Conservation (phyloP, 2,113 vertebrate species). For the Etia nguti region DNA sequence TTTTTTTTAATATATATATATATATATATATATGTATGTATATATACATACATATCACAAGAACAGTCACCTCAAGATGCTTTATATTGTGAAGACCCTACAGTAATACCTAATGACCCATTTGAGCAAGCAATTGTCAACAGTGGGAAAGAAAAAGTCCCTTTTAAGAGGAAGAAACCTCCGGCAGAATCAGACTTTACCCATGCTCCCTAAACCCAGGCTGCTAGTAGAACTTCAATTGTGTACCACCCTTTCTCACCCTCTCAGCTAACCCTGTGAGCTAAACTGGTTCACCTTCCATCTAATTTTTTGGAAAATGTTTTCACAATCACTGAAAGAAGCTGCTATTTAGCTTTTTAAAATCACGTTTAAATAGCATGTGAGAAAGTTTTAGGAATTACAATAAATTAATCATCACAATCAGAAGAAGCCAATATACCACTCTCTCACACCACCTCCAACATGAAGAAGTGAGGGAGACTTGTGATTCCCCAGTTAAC, state of each 20-base stretch:
- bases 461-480: not conserved
- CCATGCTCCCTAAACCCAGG: not conserved
- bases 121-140: not conserved
- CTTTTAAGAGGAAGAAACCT: not conserved
- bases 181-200: not conserved
- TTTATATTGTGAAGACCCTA: not conserved
- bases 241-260: not conserved
- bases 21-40: too few relatives aligned
- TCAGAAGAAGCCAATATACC: not conserved
- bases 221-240: accelerated
- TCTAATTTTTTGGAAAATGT: not conserved
- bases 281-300: not conserved
- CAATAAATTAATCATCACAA: not conserved
- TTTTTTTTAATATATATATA: too few relatives aligned
- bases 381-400: not conserved
- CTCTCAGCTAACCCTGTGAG: not conserved
- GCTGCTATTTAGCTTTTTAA: not conserved
- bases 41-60: not conserved
- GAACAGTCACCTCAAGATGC: accelerated
- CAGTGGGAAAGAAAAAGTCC: accelerated
- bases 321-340: not conserved
- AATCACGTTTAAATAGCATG: not conserved
- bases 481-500: slow-evolving; percentile 9
- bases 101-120: not conserved
- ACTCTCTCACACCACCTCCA: not conserved